Evolutionary conservation across 2,113 vertebrate genomes (phyloP).

Genomic region (Numida meleagris): DNA sequence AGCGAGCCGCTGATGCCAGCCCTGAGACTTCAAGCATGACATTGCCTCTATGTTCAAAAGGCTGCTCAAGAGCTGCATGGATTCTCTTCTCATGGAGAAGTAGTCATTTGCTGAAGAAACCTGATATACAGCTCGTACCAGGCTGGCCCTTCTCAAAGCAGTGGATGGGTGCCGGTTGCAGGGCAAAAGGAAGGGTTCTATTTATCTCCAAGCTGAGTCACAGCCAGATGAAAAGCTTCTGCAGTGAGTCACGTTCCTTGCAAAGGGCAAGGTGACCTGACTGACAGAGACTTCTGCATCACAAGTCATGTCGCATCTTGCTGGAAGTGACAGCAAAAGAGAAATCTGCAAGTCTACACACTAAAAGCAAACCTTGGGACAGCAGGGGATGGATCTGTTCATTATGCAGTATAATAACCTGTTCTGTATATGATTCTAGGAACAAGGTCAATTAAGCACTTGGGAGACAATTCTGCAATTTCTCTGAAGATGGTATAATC

Average conservation of each 20-base stretch:
- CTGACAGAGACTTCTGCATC: neutral
- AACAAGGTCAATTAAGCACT: neutral
- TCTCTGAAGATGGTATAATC: neutral
- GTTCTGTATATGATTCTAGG: neutral
- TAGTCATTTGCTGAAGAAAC: neutral
- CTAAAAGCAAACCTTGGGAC: neutral
- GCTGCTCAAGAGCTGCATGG: neutral
- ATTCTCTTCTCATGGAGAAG: neutral
- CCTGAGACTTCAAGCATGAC: neutral
- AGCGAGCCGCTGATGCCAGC: neutral
- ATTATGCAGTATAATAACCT: neutral
- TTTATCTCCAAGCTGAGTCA: slow-evolving; percentile 9
- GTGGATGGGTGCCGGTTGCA: neutral
- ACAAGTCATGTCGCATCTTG: neutral
- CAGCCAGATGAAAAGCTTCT: neutral
- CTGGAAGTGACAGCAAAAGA: neutral
- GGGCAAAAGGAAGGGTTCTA: neutral
- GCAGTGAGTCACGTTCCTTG: neutral
- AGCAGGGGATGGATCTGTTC: neutral
- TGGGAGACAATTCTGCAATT: neutral
- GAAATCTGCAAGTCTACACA: neutral
- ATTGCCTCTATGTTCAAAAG: neutral
- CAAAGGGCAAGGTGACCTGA: neutral
- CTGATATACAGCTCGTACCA: neutral
- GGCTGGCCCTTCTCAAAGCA: neutral